A percentile compares a stretch with the other conserved stretches of the same genome.
These are phyloP conservation scores for Brachyalestes nurse DNA, from an alignment of 2,797 vertebrate genomes.

Conservation along the genomic window DNA sequence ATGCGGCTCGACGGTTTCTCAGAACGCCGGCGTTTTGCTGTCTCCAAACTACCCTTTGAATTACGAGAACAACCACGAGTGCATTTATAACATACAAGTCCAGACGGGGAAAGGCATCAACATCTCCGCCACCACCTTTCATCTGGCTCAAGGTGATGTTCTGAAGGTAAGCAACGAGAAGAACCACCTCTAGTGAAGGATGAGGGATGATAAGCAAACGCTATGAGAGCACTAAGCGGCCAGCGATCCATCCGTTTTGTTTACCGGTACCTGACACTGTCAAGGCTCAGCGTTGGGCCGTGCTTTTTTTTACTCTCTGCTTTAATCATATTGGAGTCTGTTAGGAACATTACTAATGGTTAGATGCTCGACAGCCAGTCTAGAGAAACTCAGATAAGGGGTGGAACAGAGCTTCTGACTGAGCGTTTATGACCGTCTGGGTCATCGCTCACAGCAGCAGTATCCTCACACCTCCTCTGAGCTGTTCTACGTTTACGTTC, in stretches of 20 bases:
- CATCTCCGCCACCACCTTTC: slow-evolving; percentile 97
- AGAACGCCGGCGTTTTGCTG: slow-evolving; percentile 94
- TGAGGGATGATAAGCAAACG: background rate
- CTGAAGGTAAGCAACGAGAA: slow-evolving; percentile 85
- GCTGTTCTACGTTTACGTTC: no score
- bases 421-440: background rate
- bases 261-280: background rate
- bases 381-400: background rate
- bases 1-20: slow-evolving; percentile 93
- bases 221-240: background rate
- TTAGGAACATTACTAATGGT: slow-evolving; percentile 6
- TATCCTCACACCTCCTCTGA: background rate
- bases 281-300: background rate
- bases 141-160: slow-evolving; percentile 96
- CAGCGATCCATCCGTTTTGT: background rate
- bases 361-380: background rate
- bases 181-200: background rate
- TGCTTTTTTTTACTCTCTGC: slow-evolving; percentile 3
- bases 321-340: background rate
- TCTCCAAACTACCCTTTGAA: slow-evolving; percentile 98
- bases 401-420: background rate
- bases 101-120: slow-evolving; percentile 99
- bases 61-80: slow-evolving; percentile 99
- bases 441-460: background rate
- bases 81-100: slow-evolving; percentile 98